phyloP scores from a whole-genome alignment of 2,113 vertebrate species.

The Philantomba maxwellii region DNA sequence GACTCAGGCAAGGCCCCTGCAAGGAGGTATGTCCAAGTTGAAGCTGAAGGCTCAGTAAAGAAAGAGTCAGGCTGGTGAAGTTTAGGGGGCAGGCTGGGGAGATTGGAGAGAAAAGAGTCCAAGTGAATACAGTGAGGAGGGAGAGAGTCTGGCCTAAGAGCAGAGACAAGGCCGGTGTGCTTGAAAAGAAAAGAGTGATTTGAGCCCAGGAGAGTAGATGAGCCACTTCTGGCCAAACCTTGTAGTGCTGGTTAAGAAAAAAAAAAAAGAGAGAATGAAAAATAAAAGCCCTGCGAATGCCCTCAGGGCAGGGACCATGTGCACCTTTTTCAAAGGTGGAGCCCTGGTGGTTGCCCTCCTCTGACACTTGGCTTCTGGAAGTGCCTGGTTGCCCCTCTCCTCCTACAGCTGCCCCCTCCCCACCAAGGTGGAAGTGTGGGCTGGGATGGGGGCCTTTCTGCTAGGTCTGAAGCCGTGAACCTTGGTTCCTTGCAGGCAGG shows the following conservation, averaged over 20 bases:
- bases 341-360: neutral
- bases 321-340: neutral
- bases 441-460: neutral
- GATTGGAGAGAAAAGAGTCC: neutral
- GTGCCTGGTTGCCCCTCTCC: neutral
- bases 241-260: neutral
- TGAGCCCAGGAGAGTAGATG: neutral
- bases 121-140: neutral
- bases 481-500: rapidly evolving
- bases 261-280: neutral
- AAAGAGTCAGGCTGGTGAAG: neutral
- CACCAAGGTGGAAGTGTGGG: neutral
- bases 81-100: neutral
- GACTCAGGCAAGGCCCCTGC: neutral
- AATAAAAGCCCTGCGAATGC: neutral
- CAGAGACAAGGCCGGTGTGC: neutral
- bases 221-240: neutral
- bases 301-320: neutral
- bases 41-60: neutral
- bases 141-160: neutral
- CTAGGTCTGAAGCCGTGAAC: neutral
- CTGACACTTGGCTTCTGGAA: neutral
- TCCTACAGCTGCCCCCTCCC: neutral
- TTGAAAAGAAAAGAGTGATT: neutral
- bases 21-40: neutral